Evolutionary conservation across 2,888 invertebrate species (phyloP).

Genomic region (Steromphala cineraria): DNA sequence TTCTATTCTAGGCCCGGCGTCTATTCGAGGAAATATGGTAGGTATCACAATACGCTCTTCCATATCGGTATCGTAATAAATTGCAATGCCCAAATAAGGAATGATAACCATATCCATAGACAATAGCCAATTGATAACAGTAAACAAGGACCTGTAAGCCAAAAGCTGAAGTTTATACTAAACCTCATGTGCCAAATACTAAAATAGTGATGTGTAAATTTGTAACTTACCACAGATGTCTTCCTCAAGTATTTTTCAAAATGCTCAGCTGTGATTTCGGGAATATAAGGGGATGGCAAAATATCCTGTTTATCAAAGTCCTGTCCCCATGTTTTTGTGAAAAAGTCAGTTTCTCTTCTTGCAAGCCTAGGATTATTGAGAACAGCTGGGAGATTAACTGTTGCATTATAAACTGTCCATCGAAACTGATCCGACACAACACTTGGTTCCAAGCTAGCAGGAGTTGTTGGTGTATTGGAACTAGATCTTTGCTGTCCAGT

Average conservation of each 20-base stretch:
- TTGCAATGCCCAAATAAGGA: too few species aligned
- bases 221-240: constrained; percentile 75
- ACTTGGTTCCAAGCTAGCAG: constrained; percentile 58
- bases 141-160: too few species aligned
- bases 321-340: constrained; percentile 98
- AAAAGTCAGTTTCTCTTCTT: constrained; percentile 88
- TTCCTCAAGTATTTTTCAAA: constrained; percentile 92
- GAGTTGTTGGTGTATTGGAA: not conserved
- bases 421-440: constrained; percentile 72
- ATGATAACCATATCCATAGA: too few species aligned
- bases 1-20: too few species aligned
- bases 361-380: constrained; percentile 90
- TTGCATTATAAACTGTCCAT: constrained; percentile 92
- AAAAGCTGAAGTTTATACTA: too few species aligned
- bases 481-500: constrained; percentile 8
- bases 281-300: constrained; percentile 86
- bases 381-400: constrained; percentile 95
- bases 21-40: too few species aligned
- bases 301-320: constrained; percentile 89
- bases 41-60: too few species aligned
- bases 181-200: too few species aligned
- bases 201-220: too few species aligned
- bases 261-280: constrained; percentile 87
- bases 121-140: too few species aligned
- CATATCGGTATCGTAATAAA: too few species aligned